Percentiles rank a stretch among this genome's conserved stretches.
phyloP scores from a whole-genome alignment of 92 coral and sea anemone genomes.

The Chrysogorgia sp. region DNA sequence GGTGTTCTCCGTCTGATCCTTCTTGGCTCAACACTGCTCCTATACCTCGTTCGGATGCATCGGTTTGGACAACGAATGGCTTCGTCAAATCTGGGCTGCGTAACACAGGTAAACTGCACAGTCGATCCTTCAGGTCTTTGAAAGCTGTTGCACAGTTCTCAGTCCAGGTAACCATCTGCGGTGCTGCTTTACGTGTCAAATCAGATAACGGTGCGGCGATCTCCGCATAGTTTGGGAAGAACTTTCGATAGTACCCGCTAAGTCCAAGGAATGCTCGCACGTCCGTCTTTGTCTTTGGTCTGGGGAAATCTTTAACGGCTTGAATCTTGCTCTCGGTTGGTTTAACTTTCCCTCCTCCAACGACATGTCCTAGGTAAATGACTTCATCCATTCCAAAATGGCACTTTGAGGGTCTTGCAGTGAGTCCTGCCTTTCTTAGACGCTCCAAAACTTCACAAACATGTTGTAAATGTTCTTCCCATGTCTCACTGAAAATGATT shows the following conservation, averaged over 20 bases:
- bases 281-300: conserved; percentile 50
- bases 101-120: too few species aligned
- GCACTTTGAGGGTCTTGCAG: conserved; percentile 53
- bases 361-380: conserved; percentile 38
- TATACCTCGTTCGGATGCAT: too few species aligned
- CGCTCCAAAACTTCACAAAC: conserved; percentile 38
- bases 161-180: too few species aligned
- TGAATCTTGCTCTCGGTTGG: conserved; percentile 23
- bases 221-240: conserved; percentile 60
- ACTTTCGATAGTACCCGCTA: conserved; percentile 45
- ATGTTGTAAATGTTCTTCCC: conserved; percentile 34
- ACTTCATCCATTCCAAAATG: conserved; percentile 30
- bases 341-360: conserved; percentile 10
- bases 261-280: conserved; percentile 44
- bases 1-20: too few species aligned
- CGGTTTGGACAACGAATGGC: too few species aligned
- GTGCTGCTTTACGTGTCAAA: conserved; percentile 24
- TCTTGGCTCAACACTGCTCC: too few species aligned
- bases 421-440: conserved; percentile 31
- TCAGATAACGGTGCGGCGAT: conserved; percentile 51
- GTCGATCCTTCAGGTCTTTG: too few species aligned
- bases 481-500: conserved; percentile 25
- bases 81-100: too few species aligned
- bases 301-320: conserved; percentile 19
- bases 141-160: too few species aligned